phyloP scores from a whole-genome alignment of 1,140 invertebrate genomes.

The Hylyphantes graminicola region DNA sequence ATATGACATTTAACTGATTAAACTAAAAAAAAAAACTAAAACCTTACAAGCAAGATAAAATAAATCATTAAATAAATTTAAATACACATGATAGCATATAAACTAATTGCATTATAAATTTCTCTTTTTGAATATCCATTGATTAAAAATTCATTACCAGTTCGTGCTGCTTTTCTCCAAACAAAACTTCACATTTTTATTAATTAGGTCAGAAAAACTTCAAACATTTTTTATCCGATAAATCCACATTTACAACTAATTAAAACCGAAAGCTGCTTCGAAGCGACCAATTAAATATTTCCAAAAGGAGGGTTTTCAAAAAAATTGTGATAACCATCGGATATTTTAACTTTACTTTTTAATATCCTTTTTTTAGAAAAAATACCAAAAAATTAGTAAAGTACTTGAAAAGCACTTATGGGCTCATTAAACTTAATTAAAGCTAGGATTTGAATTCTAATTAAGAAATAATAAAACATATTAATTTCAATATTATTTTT shows the following conservation, averaged over 20 bases:
- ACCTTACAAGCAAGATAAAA: too few relatives aligned
- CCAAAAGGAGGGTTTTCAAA: neutral
- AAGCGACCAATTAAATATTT: slow-evolving; percentile 33
- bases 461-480: slow-evolving; percentile 37
- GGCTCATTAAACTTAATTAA: slow-evolving; percentile 42
- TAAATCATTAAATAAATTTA: too few relatives aligned
- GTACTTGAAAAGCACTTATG: slow-evolving; percentile 11
- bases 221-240: slow-evolving; percentile 27
- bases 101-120: too few relatives aligned
- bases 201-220: slow-evolving; percentile 10
- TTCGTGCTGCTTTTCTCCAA: neutral
- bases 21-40: too few relatives aligned
- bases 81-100: too few relatives aligned
- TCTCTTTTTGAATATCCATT: too few relatives aligned
- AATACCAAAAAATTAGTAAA: neutral
- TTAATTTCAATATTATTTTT: slow-evolving; percentile 24
- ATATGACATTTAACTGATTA: too few relatives aligned
- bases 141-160: too few relatives aligned
- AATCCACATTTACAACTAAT: slow-evolving; percentile 45
- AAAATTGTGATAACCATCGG: slow-evolving; percentile 12
- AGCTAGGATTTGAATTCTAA: slow-evolving; percentile 17
- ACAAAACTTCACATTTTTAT: slow-evolving; percentile 40
- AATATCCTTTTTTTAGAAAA: slow-evolving; percentile 3
- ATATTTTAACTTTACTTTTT: slow-evolving; percentile 19
- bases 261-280: slow-evolving; percentile 27